Conservation (phyloP, 2,113 vertebrate species). For the Microcebus lehilahytsara region DNA sequence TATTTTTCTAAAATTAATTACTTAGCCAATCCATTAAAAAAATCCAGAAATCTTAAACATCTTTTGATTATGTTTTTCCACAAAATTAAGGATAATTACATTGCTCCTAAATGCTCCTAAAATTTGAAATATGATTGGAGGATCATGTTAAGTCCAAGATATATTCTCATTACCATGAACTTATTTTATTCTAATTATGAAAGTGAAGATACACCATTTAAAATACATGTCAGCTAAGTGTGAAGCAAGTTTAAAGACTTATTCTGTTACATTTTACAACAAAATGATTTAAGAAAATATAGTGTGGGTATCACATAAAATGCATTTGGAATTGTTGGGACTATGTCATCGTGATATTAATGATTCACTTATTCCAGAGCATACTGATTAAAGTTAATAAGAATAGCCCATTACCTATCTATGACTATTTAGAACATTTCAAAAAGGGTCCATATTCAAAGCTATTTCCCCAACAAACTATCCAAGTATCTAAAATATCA, state of each 20-base stretch:
- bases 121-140: neutral
- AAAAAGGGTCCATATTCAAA: neutral
- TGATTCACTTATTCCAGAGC: neutral
- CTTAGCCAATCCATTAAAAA: neutral
- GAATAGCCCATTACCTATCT: neutral
- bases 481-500: neutral
- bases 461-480: neutral
- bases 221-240: neutral
- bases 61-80: neutral
- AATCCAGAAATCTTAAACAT: neutral
- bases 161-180: neutral
- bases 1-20: neutral
- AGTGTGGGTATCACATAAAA: neutral
- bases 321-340: neutral
- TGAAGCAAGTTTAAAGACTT: neutral
- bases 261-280: neutral
- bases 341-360: neutral
- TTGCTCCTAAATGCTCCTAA: neutral
- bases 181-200: neutral
- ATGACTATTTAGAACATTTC: neutral
- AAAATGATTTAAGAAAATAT: neutral
- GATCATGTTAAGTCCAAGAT: neutral
- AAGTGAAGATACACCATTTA: neutral
- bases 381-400: neutral
- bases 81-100: neutral